Evolutionary conservation across 2,113 vertebrate species (phyloP).

Genomic region (Forbesichthys agassizii): DNA sequence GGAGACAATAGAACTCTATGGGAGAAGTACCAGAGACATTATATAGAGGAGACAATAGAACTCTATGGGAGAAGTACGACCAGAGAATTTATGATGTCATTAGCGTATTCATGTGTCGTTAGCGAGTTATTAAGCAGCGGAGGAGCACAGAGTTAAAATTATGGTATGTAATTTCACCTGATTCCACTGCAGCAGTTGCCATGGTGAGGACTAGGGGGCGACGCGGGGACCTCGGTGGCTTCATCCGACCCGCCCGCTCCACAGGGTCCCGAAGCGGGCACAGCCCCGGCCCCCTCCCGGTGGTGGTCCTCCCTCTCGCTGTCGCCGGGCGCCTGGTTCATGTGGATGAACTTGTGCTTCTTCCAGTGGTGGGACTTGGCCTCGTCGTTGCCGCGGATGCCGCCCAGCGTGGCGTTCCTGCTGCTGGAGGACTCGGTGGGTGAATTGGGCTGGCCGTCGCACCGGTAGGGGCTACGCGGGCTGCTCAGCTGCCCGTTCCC

Average conservation of each 20-base stretch:
- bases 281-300: constrained; percentile 65
- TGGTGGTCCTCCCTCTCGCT: constrained; percentile 64
- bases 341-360: constrained; percentile 94
- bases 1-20: no score
- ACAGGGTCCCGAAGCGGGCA: constrained; percentile 57
- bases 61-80: no score
- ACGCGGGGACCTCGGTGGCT: constrained; percentile 54
- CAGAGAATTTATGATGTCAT: no score
- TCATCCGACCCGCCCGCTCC: constrained; percentile 5
- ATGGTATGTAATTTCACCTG: constrained; percentile 50
- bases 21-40: no score
- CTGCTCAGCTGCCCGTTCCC: constrained; percentile 82
- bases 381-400: constrained; percentile 77
- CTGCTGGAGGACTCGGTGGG: constrained; percentile 97
- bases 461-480: constrained; percentile 91
- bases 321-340: constrained; percentile 86
- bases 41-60: no score
- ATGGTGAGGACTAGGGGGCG: constrained; percentile 70
- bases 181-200: constrained; percentile 74
- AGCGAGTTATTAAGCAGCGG: no score
- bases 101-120: no score
- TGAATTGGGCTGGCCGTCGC: constrained; percentile 96
- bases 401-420: constrained; percentile 82
- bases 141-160: no score
- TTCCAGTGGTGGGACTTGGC: constrained; percentile 96